Evolutionary conservation across 2,113 vertebrate species (phyloP), one percentile per base, ranked within the genome.

Genomic region (Lasiurus borealis): DNA sequence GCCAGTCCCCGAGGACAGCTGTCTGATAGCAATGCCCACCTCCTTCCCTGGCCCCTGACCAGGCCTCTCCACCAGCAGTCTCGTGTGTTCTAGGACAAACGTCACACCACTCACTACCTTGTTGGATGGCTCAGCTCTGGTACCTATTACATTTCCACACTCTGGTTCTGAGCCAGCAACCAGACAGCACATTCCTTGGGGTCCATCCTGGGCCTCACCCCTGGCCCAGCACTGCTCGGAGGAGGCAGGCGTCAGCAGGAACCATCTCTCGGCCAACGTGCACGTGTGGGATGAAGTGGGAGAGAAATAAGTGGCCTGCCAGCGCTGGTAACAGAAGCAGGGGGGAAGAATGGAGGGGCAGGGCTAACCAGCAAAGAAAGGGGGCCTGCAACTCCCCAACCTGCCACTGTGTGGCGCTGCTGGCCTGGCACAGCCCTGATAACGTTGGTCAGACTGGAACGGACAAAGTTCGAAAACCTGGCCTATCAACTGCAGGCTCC

Each of bases 371-470:
- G 19, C 8, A 5, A 3, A 57, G 75, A 8, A 6, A 14, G 6
- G 54, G 0, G 8, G 40, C 48, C 69, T 23, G 57, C 72, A 81
- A 21, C 29, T 21, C 44, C 71, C 25, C 5, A 2, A 0, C 5
- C 19, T n/a, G 68, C 73, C 91, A n/a, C 75, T 23, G 29, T 0
- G 73, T 11, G 52, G 95, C 0, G 1, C 85, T 69, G 91, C 10
- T 46, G 62, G 36, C 12, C n/a, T 52, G n/a, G 62, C 73, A 66
- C 93, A 86, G 95, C 88, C 59, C 80, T 3, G 59, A 8, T 1
- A 64, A 27, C 40, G 0, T 19, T 0, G 7, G 46, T 18, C 2
- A 0, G 31, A 19, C 31, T 4, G 7, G 8, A 36, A 16, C 2
- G n/a, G 9, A 31, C 13, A 77, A 77, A 68, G 16, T 23, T 12